phyloP scores from a whole-genome alignment of 2,797 vertebrate genomes.

The Gymnothorax javanicus region DNA sequence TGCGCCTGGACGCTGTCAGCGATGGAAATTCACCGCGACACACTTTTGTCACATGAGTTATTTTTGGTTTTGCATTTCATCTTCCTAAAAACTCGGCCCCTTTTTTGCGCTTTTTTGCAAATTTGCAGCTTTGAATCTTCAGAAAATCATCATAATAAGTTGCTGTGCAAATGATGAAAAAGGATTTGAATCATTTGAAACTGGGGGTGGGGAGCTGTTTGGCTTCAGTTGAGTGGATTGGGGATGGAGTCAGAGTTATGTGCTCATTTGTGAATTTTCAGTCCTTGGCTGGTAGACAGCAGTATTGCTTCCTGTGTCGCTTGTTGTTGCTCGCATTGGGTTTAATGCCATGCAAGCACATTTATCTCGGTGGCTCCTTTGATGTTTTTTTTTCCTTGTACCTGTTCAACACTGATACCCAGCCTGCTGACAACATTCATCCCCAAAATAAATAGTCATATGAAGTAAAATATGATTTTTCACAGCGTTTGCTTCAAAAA shows the following conservation, averaged over 20 bases:
- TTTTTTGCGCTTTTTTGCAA: slow-evolving; percentile 2
- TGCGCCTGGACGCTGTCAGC: not conserved
- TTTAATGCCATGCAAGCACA: not conserved
- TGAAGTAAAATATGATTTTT: not conserved
- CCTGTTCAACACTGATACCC: not conserved
- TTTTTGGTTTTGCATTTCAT: slow-evolving; percentile 11
- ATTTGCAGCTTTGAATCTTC: not conserved
- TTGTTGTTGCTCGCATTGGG: not conserved
- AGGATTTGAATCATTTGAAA: not conserved
- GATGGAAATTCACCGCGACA: not conserved
- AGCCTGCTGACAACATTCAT: not conserved
- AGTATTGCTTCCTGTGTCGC: not conserved
- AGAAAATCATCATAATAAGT: not conserved
- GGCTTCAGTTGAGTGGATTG: not conserved
- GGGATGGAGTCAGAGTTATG: slow-evolving; percentile 4
- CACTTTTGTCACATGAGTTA: not conserved
- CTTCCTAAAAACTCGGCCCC: not conserved
- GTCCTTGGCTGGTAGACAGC: not conserved
- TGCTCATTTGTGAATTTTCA: not conserved
- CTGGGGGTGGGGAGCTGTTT: not conserved
- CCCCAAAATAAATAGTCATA: not conserved
- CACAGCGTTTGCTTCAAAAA: no score
- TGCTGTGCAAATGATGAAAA: not conserved
- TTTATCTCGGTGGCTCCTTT: not conserved
- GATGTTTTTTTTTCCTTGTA: not conserved